These are phyloP conservation scores for Acanthurus tractus DNA, from an alignment of 2,797 vertebrate genomes.

Conservation along the genomic window DNA sequence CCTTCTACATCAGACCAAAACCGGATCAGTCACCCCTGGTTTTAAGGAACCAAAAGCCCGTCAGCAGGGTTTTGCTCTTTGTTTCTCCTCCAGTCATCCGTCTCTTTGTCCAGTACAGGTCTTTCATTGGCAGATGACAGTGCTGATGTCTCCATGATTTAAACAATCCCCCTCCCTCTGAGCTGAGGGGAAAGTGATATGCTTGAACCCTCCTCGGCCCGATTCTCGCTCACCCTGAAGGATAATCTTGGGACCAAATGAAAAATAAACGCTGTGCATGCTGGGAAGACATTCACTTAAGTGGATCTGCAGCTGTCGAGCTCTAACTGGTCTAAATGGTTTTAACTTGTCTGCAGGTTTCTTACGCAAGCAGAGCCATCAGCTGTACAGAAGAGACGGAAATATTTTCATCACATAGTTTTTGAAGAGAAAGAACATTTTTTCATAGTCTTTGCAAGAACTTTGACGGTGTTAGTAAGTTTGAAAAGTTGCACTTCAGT, in stretches of 20 bases:
- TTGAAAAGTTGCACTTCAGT: background rate
- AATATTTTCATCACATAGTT: background rate
- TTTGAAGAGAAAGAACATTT: background rate
- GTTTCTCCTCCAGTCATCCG: conserved; percentile 9
- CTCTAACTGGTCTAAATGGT: conserved; percentile 8
- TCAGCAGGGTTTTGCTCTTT: background rate
- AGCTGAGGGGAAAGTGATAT: conserved; percentile 44
- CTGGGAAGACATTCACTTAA: conserved; percentile 32
- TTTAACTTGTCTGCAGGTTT: conserved; percentile 3
- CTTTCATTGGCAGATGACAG: conserved; percentile 28
- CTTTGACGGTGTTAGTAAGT: background rate
- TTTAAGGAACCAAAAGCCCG: background rate
- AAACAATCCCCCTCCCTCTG: background rate
- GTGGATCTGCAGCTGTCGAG: conserved; percentile 17
- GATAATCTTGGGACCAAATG: conserved; percentile 25
- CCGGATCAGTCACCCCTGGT: too few relatives aligned
- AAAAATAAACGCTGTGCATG: conserved; percentile 23
- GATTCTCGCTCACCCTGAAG: conserved; percentile 38
- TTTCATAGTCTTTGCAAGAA: background rate
- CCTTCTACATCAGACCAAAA: too few relatives aligned
- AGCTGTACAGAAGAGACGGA: background rate
- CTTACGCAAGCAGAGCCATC: background rate
- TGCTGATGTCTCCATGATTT: conserved; percentile 10
- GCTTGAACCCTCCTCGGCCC: conserved; percentile 46
- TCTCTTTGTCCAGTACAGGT: background rate